Conservation (phyloP, 2,888 invertebrate genomes). For the Campoplex capitator region DNA sequence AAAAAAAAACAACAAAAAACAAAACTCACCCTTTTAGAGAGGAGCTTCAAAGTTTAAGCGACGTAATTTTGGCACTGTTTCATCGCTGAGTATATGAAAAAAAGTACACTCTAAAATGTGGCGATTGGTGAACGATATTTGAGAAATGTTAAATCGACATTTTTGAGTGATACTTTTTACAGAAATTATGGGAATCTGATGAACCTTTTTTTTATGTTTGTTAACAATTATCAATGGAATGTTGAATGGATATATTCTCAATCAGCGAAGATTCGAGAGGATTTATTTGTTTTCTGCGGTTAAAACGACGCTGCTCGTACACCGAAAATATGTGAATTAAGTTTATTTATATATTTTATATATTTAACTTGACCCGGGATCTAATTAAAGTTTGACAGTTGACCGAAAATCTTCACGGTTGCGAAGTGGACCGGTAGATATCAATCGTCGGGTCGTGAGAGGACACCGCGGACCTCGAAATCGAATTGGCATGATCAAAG, state of each 20-base stretch:
- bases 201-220: neutral
- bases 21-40: constrained; percentile 4
- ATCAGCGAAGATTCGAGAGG: neutral
- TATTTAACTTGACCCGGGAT: constrained; percentile 45
- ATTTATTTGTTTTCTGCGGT: neutral
- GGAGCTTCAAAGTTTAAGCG: neutral
- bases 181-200: neutral
- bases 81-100: neutral
- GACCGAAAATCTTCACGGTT: constrained; percentile 66
- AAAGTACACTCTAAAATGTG: neutral
- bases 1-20: neutral
- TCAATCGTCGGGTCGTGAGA: constrained; percentile 62
- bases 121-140: neutral
- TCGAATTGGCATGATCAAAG: constrained; percentile 62
- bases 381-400: constrained; percentile 55
- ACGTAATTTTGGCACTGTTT: neutral
- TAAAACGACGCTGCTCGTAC: neutral
- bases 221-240: neutral
- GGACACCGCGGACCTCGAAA: constrained; percentile 59
- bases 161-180: neutral
- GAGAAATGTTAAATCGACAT: neutral
- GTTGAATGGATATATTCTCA: too few relatives aligned
- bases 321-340: constrained; percentile 13
- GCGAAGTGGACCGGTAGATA: constrained; percentile 63
- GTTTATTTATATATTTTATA: constrained; percentile 13